Base-by-base conservation (phyloP, 2,888 invertebrate species). In the Cephonodes hylas region DNA sequence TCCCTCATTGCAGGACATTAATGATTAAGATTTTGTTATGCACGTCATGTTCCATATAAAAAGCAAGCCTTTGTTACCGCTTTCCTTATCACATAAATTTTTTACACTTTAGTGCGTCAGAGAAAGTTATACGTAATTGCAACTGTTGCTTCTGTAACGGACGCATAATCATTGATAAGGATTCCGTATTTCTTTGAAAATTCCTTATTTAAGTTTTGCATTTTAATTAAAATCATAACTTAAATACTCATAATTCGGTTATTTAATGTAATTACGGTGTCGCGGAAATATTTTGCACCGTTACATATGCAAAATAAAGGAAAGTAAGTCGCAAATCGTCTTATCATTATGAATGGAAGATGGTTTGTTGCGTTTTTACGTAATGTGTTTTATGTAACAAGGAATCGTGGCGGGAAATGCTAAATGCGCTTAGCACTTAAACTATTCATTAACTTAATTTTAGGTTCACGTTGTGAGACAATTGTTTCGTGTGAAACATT, bases 251-350 rank as follows among this genome's bases (percentile, higher is more conserved):
- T 31, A 20, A 31, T n/a, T 1, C 27, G 7, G 0, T 48, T 15
- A 27, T 31, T 15, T 23, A 25, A 60, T n/a, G 27, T 53, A 20
- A 60, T 48, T 38, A 48, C 38, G 2, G 10, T 38, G n/a, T 23
- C 0, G 25, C 60, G 60, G 42, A 60, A 60, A 42, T 10, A 18
- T 42, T 22, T 53, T 10, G 59, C 18, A 25, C 10, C 46, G 20
- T 38, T 60, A 13, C 25, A 27, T 53, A 22, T 53, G 27, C 27
- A 42, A 42, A 53, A 60, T 53, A 53, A 53, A 60, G 42, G 48
- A 60, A 60, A 60, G 60, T 53, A 27, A 60, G 18, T 13, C 53
- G 42, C 38, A 42, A 60, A 42, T 53, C 42, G 27, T 60, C 38
- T 60, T 48, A 20, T 42, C 42, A 48, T 59, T 34, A 45, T 48